phyloP scores from a whole-genome alignment of 2,113 vertebrate species.

The Poeciliopsis turrubarensis region DNA sequence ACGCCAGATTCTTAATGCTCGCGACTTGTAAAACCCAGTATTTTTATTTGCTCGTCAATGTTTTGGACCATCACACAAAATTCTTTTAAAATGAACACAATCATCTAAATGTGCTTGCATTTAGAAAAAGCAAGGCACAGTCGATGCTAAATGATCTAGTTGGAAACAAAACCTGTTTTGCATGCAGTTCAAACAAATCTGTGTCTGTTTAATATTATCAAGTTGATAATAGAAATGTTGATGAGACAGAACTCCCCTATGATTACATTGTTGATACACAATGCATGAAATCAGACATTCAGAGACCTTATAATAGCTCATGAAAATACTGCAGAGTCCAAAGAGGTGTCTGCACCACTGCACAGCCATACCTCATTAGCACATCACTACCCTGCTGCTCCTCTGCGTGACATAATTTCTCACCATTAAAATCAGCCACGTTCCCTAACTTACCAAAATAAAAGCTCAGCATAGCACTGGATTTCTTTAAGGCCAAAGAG shows the following conservation, averaged over 20 bases:
- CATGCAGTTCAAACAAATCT: not conserved
- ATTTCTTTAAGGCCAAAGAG: slow-evolving; percentile 3
- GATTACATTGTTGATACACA: not conserved
- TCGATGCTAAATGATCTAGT: not conserved
- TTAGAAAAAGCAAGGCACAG: too few relatives aligned
- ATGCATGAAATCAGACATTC: not conserved
- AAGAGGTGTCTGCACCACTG: not conserved
- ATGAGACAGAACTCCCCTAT: too few relatives aligned
- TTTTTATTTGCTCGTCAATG: too few relatives aligned
- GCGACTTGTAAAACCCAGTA: too few relatives aligned
- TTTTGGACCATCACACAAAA: too few relatives aligned
- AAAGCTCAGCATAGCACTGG: slow-evolving; percentile 6
- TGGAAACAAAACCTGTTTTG: not conserved
- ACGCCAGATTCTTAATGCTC: too few relatives aligned
- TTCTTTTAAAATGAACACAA: too few relatives aligned
- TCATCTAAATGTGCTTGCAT: too few relatives aligned
- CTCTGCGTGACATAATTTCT: slow-evolving; percentile 1
- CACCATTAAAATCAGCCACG: slow-evolving; percentile 1
- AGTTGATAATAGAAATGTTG: too few relatives aligned
- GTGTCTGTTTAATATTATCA: too few relatives aligned
- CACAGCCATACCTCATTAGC: slow-evolving; percentile 22
- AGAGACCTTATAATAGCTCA: not conserved
- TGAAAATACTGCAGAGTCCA: not conserved
- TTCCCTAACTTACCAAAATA: slow-evolving; percentile 20
- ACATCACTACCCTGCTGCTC: slow-evolving; percentile 13